phyloP scores from a whole-genome alignment of 2,888 invertebrate species.

The Apomyelois bistriatella region DNA sequence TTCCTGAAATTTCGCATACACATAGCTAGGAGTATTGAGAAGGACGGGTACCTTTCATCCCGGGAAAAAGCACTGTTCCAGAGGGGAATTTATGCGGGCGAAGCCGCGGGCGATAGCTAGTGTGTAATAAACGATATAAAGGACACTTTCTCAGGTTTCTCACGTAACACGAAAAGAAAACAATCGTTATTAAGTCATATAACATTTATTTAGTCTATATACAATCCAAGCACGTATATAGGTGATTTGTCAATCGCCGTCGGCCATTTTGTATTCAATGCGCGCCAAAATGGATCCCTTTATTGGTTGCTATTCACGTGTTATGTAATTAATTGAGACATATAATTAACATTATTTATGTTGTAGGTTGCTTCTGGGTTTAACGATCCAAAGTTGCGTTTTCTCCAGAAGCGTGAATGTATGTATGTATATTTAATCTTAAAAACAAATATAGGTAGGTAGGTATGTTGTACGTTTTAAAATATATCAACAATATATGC shows the following conservation, averaged over 20 bases:
- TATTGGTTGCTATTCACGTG: neutral
- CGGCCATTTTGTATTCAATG: conserved; percentile 39
- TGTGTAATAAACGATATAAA: neutral
- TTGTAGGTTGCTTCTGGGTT: neutral
- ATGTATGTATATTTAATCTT: too few species aligned
- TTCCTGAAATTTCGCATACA: too few species aligned
- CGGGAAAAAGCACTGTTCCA: too few species aligned
- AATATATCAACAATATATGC: too few species aligned
- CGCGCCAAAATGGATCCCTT: conserved; percentile 21
- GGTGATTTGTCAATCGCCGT: conserved; percentile 21
- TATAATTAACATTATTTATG: neutral
- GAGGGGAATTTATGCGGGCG: too few species aligned
- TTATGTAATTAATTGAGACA: neutral
- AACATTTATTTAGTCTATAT: conserved; percentile 59
- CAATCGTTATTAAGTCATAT: conserved; percentile 47
- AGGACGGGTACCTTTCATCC: too few species aligned
- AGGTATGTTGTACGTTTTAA: too few species aligned
- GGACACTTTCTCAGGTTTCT: conserved; percentile 32
- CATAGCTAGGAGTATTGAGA: too few species aligned
- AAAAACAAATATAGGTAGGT: too few species aligned
- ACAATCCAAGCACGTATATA: conserved; percentile 51
- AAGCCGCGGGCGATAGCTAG: too few species aligned
- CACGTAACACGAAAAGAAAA: conserved; percentile 48
- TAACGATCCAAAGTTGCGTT: too few species aligned
- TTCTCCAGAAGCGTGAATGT: too few species aligned